Conservation (phyloP, 1,140 invertebrate species). For the Phymastichus coffea region DNA sequence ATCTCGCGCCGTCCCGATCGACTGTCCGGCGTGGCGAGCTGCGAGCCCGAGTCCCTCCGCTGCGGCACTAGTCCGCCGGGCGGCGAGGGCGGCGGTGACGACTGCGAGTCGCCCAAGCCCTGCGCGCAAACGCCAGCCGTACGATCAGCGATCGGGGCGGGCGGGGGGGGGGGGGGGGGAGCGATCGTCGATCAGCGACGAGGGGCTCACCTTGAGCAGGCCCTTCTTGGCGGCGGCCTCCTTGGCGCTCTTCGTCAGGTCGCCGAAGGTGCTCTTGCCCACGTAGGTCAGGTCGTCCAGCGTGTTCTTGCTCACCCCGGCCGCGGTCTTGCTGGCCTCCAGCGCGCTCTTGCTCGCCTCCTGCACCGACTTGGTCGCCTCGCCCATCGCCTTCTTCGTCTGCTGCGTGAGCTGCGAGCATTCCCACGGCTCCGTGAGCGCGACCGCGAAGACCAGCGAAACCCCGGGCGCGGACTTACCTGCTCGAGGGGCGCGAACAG, state of each 20-base stretch:
- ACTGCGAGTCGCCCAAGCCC: constrained; percentile 53
- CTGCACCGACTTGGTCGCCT: constrained; percentile 78
- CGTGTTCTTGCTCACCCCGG: constrained; percentile 84
- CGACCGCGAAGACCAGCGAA: no score
- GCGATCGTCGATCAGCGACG: background rate
- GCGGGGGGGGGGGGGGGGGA: no score
- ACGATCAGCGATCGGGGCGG: no score
- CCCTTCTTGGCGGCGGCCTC: constrained; percentile 84
- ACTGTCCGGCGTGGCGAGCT: constrained; percentile 50
- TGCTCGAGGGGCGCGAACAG: constrained; percentile 74
- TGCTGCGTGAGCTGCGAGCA: constrained; percentile 73
- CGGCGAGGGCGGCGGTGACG: constrained; percentile 43
- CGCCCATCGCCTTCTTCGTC: constrained; percentile 85
- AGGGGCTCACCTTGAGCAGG: constrained; percentile 68
- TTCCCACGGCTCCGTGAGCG: no score
- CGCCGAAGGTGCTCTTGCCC: constrained; percentile 80
- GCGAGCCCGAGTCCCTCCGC: constrained; percentile 48
- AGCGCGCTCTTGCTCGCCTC: constrained; percentile 80
- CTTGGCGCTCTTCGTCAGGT: constrained; percentile 88
- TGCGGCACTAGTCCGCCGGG: constrained; percentile 35
- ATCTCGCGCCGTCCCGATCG: constrained; percentile 51
- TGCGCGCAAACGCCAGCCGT: no score
- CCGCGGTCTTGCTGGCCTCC: constrained; percentile 83
- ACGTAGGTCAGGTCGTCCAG: constrained; percentile 85
- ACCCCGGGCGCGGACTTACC: no score